phyloP scores from a whole-genome alignment of 1,140 invertebrate genomes.

The Wiebesia pumilae region DNA sequence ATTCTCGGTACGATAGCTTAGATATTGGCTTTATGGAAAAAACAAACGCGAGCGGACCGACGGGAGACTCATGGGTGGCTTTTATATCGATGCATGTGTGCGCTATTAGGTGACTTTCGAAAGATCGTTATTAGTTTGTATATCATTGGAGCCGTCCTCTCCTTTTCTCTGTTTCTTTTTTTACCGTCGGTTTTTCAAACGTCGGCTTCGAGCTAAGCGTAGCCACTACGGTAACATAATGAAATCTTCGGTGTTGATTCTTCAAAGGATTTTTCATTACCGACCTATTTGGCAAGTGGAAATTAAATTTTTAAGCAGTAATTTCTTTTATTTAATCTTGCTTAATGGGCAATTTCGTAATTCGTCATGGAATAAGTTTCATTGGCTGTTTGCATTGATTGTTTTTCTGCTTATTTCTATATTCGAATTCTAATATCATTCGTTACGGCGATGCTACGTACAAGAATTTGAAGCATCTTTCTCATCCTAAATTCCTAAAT shows the following conservation, averaged over 20 bases:
- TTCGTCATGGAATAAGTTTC: conserved; percentile 26
- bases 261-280: conserved; percentile 45
- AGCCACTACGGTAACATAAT: conserved; percentile 22
- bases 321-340: conserved; percentile 41
- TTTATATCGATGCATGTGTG: conserved; percentile 1
- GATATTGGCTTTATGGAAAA: conserved; percentile 4
- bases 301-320: conserved; percentile 38
- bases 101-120: conserved; percentile 6
- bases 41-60: background rate
- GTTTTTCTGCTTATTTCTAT: background rate
- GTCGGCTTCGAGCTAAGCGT: background rate
- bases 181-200: conserved; percentile 23
- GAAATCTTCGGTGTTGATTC: conserved; percentile 49
- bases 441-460: background rate
- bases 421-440: background rate
- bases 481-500: background rate
- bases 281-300: conserved; percentile 1
- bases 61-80: conserved; percentile 27
- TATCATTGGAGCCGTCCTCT: conserved; percentile 7
- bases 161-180: conserved; percentile 21
- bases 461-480: background rate
- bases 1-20: background rate
- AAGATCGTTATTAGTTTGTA: conserved; percentile 33
- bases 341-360: conserved; percentile 13
- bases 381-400: conserved; percentile 27